Base-by-base conservation (phyloP, 2,797 vertebrate species). In the Pseudomugil tenellus region DNA sequence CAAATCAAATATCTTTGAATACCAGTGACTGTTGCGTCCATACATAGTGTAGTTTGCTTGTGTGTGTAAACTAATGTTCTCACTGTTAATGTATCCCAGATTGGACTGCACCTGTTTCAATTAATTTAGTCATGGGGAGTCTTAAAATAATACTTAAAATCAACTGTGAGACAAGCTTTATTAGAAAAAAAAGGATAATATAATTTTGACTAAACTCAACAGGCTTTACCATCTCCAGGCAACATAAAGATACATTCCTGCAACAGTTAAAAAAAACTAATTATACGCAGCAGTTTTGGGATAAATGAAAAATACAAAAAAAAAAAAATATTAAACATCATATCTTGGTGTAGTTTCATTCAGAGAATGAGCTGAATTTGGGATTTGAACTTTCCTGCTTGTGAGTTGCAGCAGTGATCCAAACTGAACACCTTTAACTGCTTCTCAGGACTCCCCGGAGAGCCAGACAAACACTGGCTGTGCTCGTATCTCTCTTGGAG, bases 1-100 rank as follows among this genome's bases (percentile, higher is more conserved):
- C 21, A 28, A 59, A 74, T 80, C 29, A 48, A 26, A 31, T 51
- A 60, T 25, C 25, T 31, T 63, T 43, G 12, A 25, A 53, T 19
- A 62, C 58, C 39, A 5, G 29, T 10, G 48, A 25, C 25, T 25
- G 6, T 26, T 6, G 46, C 23, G 53, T 23, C 51, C 58, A 39
- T 28, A 1, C 59, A 52, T 0, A 37, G 29, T 54, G 64, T 23
- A 32, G 10, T 67, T 46, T 76, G n/a, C 32, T 54, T 58, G 52
- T 26, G 67, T 59, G 59, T 51, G 28, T 21, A 58, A 49, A 72
- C 10, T 26, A 66, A 57, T 49, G 26, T 41, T 21, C 25, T 53
- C 39, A 3, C 6, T 46, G 17, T 46, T 8, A n/a, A n/a, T 6
- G 41, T 3, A n/a, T n/a, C 7, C 5, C n/a, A 12, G 6, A 25